Evolutionary conservation across 2,797 vertebrate genomes (phyloP), one percentile per base, ranked within the genome.

Genomic region (Macroramphosus scolopax): DNA sequence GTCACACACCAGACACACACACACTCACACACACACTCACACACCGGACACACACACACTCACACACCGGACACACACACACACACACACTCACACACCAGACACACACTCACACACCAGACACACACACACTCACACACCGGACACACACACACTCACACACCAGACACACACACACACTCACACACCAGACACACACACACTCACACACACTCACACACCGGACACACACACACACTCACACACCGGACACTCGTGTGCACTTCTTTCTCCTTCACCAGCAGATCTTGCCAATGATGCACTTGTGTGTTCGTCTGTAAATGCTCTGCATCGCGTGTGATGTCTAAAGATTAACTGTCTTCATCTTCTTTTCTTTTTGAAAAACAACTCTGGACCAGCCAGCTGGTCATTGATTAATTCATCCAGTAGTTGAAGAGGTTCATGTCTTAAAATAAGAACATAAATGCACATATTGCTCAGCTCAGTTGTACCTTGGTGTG

Each of bases 401-500:
- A 51, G 64, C 64, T 41, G 26, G 8, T 47, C 66, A 47, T 36
- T 18, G 4, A 52, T 54, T 22, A 22, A 22, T 63, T 47, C 25
- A 63, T 77, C 32, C 49, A 56, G 60, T 61, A 45, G 58, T 58
- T 39, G 55, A 31, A 59, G 64, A 39, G 44, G 52, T 45, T 57
- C 49, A 63, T 63, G 58, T 73, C 56, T 80, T 66, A 26, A 22
- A 35, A 44, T 34, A 18, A 37, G 52, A 43, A 51, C 35, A 59
- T 45, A 58, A 78, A 79, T 82, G 75, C 81, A 79, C 77, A 80
- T 82, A 61, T 72, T 80, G 74, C 84, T 89, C 73, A 75, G 78
- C 85, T 89, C 82, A 86, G 82, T 83, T 76, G 75, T 85, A 87
- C 88, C 88, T 88, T 75, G 75, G 86, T 89, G 89, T 91, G 89